Evolutionary conservation across 2,888 invertebrate species (phyloP), one percentile per base, ranked within the genome.

Genomic region (Rhopalosiphum nymphaeae): DNA sequence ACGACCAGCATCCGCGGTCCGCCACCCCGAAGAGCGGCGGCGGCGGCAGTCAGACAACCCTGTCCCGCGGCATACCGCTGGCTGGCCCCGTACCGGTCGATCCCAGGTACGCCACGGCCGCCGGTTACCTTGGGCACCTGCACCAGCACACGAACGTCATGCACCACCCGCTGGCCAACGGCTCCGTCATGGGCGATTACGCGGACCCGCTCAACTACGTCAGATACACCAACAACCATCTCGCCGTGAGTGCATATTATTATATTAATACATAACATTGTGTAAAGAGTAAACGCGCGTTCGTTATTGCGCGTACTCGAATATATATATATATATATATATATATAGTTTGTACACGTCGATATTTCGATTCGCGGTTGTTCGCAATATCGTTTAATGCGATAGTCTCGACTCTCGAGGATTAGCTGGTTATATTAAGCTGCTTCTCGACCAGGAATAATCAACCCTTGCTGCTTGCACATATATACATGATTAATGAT

Each of bases 81-180:
- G 98, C 98, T 10, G 98, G 98, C 1, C 97, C 98, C 0, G 98
- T 98, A 3, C 97, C 97, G 95, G 95, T 95, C 61, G 96, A 96
- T 42, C 95, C 96, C 91, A 95, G 96, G 89, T 96, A 95, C 95
- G 95, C 95, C 36, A 95, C 94, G 95, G 91, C 86, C 16, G 95
- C 42, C 56, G 56, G 67, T 7, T 67, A 87, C 11, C 49, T 49
- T 21, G 49, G n/a, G 0, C 46, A 92, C 57, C 44, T 29, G 36
- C 67, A 46, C 96, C 78, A 56, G 1, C 53, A 36, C 36, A 67
- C 44, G 44, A 46, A 67, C 53, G 53, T 26, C 86, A 87, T 46
- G 61, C 46, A 87, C 61, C 91, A 91, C 84, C 91, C 91, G 4
- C 46, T 87, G 86, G 42, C 91, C 49, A 91, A 91, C 42, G 78